phyloP scores from a whole-genome alignment of 37 sponge, comb jelly and placozoan genomes.

The Lycopodina hypogea region DNA sequence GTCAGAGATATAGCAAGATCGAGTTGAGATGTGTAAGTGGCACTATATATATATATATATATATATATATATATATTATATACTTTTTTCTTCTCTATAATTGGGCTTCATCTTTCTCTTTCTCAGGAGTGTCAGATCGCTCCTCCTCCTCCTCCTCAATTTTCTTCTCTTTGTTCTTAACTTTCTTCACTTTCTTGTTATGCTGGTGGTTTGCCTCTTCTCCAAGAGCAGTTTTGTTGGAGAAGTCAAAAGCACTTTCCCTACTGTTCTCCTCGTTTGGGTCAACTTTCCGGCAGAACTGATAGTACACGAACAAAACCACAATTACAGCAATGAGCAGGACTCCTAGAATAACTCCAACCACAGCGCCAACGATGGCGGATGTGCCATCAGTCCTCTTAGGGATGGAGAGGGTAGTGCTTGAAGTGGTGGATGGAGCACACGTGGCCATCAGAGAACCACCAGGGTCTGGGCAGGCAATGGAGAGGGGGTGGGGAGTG shows the following conservation, averaged over 20 bases:
- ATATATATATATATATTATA: not conserved
- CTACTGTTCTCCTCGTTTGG: constrained; percentile 16
- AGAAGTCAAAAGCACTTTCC: constrained; percentile 42
- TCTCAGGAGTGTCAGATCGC: not conserved
- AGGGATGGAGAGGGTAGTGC: not conserved
- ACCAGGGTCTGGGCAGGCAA: not conserved
- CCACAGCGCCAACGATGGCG: constrained; percentile 29
- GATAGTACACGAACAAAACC: constrained; percentile 34
- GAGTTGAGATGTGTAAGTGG: no score
- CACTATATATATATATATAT: no score
- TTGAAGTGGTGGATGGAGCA: not conserved
- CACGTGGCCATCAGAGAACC: not conserved
- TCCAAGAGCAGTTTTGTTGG: constrained; percentile 22
- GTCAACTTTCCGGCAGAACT: constrained; percentile 14
- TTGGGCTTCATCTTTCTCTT: not conserved
- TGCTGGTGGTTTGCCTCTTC: not conserved
- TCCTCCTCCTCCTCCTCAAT: not conserved
- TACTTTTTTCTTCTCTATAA: not conserved
- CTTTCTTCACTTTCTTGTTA: not conserved
- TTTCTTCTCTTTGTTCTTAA: not conserved
- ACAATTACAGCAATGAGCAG: constrained; percentile 24
- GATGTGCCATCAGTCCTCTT: constrained; percentile 1
- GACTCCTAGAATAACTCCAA: constrained; percentile 26
- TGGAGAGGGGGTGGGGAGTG: no score
- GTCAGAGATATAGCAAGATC: no score